A percentile compares a stretch with the other conserved stretches of the same genome.
Conservation (phyloP, 2,113 vertebrate species). For the Planiliza haematocheilus region DNA sequence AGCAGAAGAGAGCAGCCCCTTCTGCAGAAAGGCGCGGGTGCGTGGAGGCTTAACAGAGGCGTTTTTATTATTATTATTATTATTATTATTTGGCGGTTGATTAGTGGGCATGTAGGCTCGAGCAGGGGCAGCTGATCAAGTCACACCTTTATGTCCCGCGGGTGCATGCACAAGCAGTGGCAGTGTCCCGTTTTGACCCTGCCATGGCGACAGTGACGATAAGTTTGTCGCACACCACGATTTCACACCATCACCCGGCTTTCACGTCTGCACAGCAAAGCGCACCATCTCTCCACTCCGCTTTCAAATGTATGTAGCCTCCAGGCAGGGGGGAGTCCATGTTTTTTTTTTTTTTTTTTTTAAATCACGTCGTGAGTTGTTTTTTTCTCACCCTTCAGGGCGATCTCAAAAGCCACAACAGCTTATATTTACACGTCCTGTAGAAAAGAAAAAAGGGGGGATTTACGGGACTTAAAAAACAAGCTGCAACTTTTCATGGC, state of each 20-base stretch:
- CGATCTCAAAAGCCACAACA: slow-evolving; percentile 44
- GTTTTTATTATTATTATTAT: no score
- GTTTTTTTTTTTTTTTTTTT: slow-evolving; percentile 30
- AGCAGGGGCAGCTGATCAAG: background rate
- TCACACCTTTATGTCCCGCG: slow-evolving; percentile 18
- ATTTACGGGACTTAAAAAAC: slow-evolving; percentile 4
- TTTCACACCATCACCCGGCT: slow-evolving; percentile 53
- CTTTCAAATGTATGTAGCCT: slow-evolving; percentile 56
- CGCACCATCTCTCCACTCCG: slow-evolving; percentile 40
- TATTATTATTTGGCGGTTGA: no score
- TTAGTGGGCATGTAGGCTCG: no score
- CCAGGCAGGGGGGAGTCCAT: slow-evolving; percentile 64
- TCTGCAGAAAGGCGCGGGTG: no score
- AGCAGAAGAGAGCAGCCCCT: no score
- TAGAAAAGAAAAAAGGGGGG: background rate
- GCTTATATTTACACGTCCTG: slow-evolving; percentile 2
- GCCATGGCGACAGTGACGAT: slow-evolving; percentile 52
- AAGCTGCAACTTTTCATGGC: slow-evolving; percentile 40
- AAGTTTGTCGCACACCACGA: slow-evolving; percentile 56
- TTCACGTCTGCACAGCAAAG: slow-evolving; percentile 53
- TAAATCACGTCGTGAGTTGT: background rate
- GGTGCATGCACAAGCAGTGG: no score
- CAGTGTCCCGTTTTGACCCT: slow-evolving; percentile 64
- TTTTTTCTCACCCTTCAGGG: slow-evolving; percentile 58
- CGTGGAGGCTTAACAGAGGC: background rate